Base-by-base conservation (phyloP, 2,113 vertebrate species). In the Syrmaticus mikado region DNA sequence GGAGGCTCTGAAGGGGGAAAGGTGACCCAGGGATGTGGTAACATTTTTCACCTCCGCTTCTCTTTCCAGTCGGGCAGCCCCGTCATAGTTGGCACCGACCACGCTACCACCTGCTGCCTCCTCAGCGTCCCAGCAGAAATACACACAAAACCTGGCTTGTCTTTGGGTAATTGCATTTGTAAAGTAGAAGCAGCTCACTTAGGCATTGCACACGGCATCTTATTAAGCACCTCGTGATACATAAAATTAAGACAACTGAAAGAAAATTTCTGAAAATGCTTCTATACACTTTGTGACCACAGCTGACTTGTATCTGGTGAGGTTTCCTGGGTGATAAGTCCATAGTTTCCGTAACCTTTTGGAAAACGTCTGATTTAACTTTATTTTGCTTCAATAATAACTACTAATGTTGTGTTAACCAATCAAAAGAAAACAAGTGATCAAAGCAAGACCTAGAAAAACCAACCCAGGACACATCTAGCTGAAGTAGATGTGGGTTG, bases 141-240 rank as follows among this genome's bases (percentile, higher is more conserved):
- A 21, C 41, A 66, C 85, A 92, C 92, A 93, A 79, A 85, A 61
- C 50, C 58, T 55, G 61, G 89, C 85, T 71, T 92, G 96, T 78
- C 66, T 71, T 64, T 74, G 67, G 85, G 34, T 72, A 64, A 88
- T 52, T 90, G 71, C 66, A n/a, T 55, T 72, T 62, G 73, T 43
- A 92, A 90, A 94, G 85, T 28, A 65, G 62, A 28, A 90, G 78
- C 75, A 52, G 45, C 16, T 79, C 84, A 80, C 75, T 72, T 32
- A 28, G 5, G 40, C 53, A 15, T 67, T 46, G 55, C 91, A 60
- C 36, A 36, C 1, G 4, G 79, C 45, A 32, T 53, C 76, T 70
- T 65, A 34, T 60, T 85, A 64, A 87, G 82, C 43, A 52, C 72
- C 72, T 72, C 66, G 1, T 4, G 46, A 55, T 64, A 55, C 5